Evolutionary conservation across 2,888 invertebrate species (phyloP), one percentile per base, ranked within the genome.

Genomic region (Lithosia quadra): DNA sequence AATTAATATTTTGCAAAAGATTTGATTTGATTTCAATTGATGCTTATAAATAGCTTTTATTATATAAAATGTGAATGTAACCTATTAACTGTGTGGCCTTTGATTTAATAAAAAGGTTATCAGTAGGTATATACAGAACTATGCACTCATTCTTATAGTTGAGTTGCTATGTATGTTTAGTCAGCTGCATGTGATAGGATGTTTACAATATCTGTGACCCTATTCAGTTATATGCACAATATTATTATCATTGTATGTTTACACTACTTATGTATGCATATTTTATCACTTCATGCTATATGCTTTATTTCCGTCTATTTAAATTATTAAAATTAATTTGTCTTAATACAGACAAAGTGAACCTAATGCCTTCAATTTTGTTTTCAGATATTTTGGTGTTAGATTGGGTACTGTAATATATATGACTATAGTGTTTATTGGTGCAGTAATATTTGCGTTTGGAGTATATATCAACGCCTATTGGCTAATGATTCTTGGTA

Each of bases 361-460:
- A 33, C 18, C 28, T 62, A 49, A 62, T 28, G n/a, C 7, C 15
- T 28, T 28, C 10, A 43, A 58, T n/a, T 39, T 53, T 61, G 28
- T 69, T 95, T 96, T 75, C 91, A 97, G 98, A 79, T 97, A 99
- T 60, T 99, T 99, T 95, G 99, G 99, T 55, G 98, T 99, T 74
- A 96, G 99, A 80, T 91, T 98, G 75, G 99, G 99, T 57, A 98
- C 99, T 61, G 96, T 98, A 79, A 97, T 99, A 77, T 99, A 99
- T 88, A 97, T 99, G 95, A 94, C 96, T 3, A 96, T 99, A 79
- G 97, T 99, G 21, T 95, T 99, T 68, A 89, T 97, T 78, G 99
- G 99, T 43, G 99, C 99, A 91, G 84, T 98, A 60, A 91, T 98
- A 67, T 99, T 99, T 95, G 98, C 99, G 21, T 88, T 96, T 59